phyloP scores from a whole-genome alignment of 2,888 invertebrate species.

The Volucella inanis region DNA sequence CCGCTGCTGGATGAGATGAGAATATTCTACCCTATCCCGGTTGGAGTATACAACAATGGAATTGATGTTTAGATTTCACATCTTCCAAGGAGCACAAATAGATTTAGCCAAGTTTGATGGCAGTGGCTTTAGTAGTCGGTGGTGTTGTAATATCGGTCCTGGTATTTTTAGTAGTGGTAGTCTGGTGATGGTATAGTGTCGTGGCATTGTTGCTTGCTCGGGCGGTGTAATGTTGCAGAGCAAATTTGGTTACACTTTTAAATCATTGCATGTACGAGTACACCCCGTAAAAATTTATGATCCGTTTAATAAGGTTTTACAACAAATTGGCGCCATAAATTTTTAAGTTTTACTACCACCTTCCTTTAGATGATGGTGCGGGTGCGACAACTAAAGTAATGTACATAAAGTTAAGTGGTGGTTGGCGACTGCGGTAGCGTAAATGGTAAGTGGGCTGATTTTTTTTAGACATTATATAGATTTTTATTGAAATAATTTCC shows the following conservation, averaged over 20 bases:
- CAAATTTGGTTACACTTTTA: constrained; percentile 71
- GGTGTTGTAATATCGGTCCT: not conserved
- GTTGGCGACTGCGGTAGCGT: constrained; percentile 25
- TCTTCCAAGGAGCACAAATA: constrained; percentile 42
- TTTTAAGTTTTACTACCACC: constrained; percentile 33
- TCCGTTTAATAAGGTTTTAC: constrained; percentile 73
- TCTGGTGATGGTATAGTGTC: too few species aligned
- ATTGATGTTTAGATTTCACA: constrained; percentile 61
- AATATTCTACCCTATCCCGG: not conserved
- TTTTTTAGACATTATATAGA: constrained; percentile 15
- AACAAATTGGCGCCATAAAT: constrained; percentile 69
- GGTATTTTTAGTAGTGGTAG: constrained; percentile 2
- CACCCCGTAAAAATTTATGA: constrained; percentile 72
- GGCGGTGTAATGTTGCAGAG: constrained; percentile 72
- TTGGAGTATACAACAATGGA: constrained; percentile 38
- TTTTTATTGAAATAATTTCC: constrained; percentile 12
- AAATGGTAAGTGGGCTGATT: constrained; percentile 56
- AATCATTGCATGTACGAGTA: constrained; percentile 63
- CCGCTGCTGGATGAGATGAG: constrained; percentile 42
- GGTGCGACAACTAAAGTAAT: constrained; percentile 4
- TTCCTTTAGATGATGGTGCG: not conserved
- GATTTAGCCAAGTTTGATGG: constrained; percentile 69
- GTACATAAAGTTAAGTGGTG: constrained; percentile 44
- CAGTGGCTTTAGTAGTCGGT: constrained; percentile 19
- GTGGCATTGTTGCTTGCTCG: constrained; percentile 54